Evolutionary conservation across 2,797 vertebrate genomes (phyloP).

Genomic region (Leptatherina wallacei): DNA sequence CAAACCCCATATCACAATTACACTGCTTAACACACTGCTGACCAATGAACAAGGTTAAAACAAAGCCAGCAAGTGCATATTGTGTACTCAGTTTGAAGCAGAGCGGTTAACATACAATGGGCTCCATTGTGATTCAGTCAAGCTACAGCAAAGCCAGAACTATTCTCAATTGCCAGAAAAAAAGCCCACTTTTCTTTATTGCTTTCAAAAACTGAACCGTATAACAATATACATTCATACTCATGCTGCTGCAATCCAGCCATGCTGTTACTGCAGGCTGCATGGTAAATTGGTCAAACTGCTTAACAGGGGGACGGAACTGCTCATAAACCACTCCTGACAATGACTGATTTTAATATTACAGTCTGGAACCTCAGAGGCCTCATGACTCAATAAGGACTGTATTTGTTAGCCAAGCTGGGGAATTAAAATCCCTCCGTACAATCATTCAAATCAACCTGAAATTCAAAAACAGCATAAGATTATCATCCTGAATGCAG

Average conservation of each 20-base stretch:
- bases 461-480: constrained; percentile 33
- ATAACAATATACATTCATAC: not conserved
- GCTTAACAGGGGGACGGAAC: not conserved
- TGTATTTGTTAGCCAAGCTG: constrained; percentile 10
- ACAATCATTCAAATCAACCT: constrained; percentile 13
- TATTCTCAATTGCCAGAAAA: not conserved
- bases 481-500: constrained; percentile 9
- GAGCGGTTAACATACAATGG: not conserved
- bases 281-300: not conserved
- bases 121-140: constrained; percentile 11
- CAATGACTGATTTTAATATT: constrained; percentile 12
- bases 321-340: constrained; percentile 4
- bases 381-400: constrained; percentile 17
- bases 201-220: not conserved
- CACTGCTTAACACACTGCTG: constrained; percentile 18
- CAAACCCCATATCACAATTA: constrained; percentile 61
- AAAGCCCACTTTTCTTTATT: not conserved
- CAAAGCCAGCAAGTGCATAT: constrained; percentile 26
- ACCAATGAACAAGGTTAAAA: constrained; percentile 16
- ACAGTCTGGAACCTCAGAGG: not conserved
- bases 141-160: not conserved
- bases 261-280: not conserved
- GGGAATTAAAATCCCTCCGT: constrained; percentile 11
- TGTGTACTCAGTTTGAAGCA: constrained; percentile 11
- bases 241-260: not conserved